Percentiles rank a stretch among this genome's conserved stretches.
phyloP scores from a whole-genome alignment of 1,140 invertebrate genomes.

The Calephelis nemesis region DNA sequence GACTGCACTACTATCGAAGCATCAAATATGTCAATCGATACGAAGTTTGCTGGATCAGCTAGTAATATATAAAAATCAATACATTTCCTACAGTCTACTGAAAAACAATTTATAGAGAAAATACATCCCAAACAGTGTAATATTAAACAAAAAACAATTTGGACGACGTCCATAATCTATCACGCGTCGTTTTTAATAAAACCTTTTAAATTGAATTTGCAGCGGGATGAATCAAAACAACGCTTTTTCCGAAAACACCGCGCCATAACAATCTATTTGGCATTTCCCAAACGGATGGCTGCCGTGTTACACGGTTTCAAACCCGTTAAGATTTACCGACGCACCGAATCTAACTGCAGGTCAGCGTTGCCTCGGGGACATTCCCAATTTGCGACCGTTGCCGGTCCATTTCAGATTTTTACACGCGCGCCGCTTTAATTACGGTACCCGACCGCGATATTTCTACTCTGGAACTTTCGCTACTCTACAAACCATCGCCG shows the following conservation, averaged over 20 bases:
- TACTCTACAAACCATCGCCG: conserved; percentile 31
- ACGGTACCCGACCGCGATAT: conserved; percentile 31
- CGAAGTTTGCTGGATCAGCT: too few species aligned
- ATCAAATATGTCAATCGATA: too few species aligned
- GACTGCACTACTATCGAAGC: too few species aligned
- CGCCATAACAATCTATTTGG: conserved; percentile 21
- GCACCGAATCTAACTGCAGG: conserved; percentile 49
- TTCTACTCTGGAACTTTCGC: neutral
- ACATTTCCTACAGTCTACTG: neutral
- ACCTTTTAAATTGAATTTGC: conserved; percentile 21
- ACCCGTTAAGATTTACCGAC: conserved; percentile 51
- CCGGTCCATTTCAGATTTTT: conserved; percentile 62
- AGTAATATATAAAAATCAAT: conserved; percentile 3
- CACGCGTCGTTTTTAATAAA: conserved; percentile 23
- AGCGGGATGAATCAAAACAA: conserved; percentile 20
- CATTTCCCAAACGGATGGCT: conserved; percentile 22
- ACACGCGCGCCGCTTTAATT: conserved; percentile 46
- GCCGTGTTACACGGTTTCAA: conserved; percentile 42
- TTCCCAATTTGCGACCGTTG: conserved; percentile 56
- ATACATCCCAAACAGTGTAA: conserved; percentile 4
- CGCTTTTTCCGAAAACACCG: conserved; percentile 13
- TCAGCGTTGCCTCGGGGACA: conserved; percentile 47
- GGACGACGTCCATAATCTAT: conserved; percentile 15
- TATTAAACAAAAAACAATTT: conserved; percentile 19
- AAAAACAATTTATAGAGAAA: conserved; percentile 7